These are phyloP conservation scores for Chloroceryle inda DNA, from an alignment of 2,797 vertebrate species.

Conservation along the genomic window DNA sequence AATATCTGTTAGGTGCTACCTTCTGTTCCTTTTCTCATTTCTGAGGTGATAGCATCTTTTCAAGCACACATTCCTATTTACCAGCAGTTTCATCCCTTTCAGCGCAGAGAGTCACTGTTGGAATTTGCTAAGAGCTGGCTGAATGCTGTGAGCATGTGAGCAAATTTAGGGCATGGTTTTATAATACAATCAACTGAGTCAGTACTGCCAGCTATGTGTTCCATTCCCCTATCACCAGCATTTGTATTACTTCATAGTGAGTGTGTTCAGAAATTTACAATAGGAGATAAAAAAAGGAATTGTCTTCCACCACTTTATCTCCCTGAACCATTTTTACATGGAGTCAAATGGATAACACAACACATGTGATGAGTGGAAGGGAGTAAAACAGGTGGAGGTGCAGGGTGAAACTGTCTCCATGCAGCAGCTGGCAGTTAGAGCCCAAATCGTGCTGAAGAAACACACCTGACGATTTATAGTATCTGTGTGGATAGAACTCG, in stretches of 20 bases:
- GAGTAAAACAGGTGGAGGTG: background rate
- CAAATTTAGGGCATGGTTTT: constrained; percentile 8
- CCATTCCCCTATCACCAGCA: background rate
- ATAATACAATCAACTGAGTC: background rate
- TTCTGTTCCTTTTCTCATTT: constrained; percentile 2
- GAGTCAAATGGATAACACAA: background rate
- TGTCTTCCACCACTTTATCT: background rate
- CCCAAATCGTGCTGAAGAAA: background rate
- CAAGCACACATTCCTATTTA: background rate
- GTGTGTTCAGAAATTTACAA: background rate
- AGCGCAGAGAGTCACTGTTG: background rate
- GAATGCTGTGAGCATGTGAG: background rate
- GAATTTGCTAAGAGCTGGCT: constrained; percentile 8
- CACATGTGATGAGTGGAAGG: background rate
- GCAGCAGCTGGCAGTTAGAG: background rate
- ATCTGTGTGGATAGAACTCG: background rate
- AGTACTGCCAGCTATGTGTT: background rate
- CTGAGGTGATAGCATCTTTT: background rate
- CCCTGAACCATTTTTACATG: background rate
- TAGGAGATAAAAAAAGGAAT: background rate
- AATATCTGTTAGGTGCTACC: background rate
- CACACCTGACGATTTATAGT: background rate
- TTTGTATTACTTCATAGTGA: background rate
- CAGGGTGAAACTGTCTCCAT: background rate
- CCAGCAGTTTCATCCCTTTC: background rate